phyloP scores from a whole-genome alignment of 1,140 invertebrate species.

The Brachystomella parvula region DNA sequence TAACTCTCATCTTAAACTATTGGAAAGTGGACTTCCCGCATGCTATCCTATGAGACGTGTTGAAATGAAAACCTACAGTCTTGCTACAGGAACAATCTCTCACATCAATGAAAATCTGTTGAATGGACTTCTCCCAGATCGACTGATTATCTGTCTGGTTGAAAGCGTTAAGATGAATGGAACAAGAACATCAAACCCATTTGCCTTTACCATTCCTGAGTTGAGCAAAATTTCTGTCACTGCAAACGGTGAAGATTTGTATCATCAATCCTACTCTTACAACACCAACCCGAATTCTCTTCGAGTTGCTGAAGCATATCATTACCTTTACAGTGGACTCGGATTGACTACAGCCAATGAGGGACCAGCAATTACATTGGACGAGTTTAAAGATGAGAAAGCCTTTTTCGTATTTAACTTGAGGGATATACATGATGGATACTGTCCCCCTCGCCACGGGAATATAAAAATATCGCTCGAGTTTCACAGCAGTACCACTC shows the following conservation, averaged over 20 bases:
- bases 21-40: constrained; percentile 12
- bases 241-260: constrained; percentile 19
- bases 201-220: constrained; percentile 22
- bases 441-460: constrained; percentile 11
- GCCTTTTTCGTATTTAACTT: constrained; percentile 17
- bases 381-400: constrained; percentile 14
- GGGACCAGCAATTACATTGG: constrained; percentile 9
- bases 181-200: constrained; percentile 19
- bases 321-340: constrained; percentile 10
- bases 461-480: constrained; percentile 21
- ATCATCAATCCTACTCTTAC: neutral
- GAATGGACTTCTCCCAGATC: constrained; percentile 25
- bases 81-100: constrained; percentile 15
- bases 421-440: constrained; percentile 8
- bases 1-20: constrained; percentile 19
- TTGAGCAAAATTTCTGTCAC: constrained; percentile 18
- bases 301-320: neutral
- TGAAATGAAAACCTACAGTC: constrained; percentile 24
- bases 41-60: constrained; percentile 24
- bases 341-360: neutral
- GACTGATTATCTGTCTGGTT: constrained; percentile 26
- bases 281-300: neutral
- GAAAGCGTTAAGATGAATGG: constrained; percentile 20
- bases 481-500: constrained; percentile 12
- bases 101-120: constrained; percentile 25